phyloP scores from a whole-genome alignment of 2,797 vertebrate genomes.

The Periophthalmus magnuspinnatus region DNA sequence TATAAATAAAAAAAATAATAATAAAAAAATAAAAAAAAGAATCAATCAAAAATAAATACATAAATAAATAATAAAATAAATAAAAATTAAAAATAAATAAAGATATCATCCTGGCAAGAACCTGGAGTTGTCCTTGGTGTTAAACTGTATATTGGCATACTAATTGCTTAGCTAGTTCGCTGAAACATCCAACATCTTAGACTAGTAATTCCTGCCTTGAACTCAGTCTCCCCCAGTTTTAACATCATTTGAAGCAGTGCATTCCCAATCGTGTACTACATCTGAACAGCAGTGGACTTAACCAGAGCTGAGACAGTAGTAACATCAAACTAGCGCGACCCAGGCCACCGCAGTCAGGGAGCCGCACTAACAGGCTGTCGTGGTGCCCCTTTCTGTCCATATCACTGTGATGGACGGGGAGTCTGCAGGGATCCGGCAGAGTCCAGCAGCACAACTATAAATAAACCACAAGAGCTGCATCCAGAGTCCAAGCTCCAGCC shows the following conservation, averaged over 20 bases:
- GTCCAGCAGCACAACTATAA: slow-evolving; percentile 12
- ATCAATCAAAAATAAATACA: no score
- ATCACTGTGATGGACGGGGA: slow-evolving; percentile 34
- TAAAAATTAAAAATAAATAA: no score
- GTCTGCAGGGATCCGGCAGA: slow-evolving; percentile 19
- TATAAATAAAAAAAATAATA: no score
- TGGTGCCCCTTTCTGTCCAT: slow-evolving; percentile 21
- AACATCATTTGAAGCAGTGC: not conserved
- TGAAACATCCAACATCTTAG: not conserved
- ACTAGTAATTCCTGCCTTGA: not conserved
- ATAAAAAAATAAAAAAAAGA: no score
- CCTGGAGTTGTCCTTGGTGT: not conserved
- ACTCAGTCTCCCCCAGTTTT: not conserved
- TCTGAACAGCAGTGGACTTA: not conserved
- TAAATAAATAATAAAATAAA: no score
- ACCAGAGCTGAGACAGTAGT: slow-evolving; percentile 7
- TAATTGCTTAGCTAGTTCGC: not conserved
- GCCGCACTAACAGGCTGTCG: slow-evolving; percentile 13
- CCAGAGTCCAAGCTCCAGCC: not conserved
- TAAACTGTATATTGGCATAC: not conserved
- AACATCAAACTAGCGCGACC: slow-evolving; percentile 11
- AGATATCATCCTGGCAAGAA: no score
- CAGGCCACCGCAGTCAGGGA: slow-evolving; percentile 22
- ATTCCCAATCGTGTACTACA: not conserved
- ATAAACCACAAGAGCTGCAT: slow-evolving; percentile 16